A percentile compares a stretch with the other conserved stretches of the same genome.
phyloP scores from a whole-genome alignment of 2,888 invertebrate genomes.

The Strigamia maritima region DNA sequence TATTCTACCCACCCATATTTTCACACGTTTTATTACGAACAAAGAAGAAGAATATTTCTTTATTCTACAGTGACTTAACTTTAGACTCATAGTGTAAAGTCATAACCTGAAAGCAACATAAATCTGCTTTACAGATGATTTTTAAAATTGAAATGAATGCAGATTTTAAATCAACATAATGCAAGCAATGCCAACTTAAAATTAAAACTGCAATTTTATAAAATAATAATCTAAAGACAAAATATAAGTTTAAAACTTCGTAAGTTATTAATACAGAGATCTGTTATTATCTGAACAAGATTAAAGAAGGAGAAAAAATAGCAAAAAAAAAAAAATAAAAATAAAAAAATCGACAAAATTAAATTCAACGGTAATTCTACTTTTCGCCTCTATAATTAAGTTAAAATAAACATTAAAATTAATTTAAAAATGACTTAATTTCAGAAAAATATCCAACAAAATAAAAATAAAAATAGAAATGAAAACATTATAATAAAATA shows the following conservation, averaged over 20 bases:
- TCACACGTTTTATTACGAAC: not conserved
- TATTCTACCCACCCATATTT: not conserved
- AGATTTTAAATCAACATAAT: conserved; percentile 1
- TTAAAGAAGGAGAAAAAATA: no score
- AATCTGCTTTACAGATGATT: not conserved
- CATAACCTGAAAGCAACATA: not conserved
- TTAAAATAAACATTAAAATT: no score
- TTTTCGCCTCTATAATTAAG: no score
- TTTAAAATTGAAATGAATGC: not conserved
- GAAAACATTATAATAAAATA: no score
- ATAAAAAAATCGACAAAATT: no score
- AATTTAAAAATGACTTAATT: no score
- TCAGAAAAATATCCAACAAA: no score
- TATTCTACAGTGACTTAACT: not conserved
- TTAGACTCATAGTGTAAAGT: not conserved
- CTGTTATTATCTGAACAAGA: no score
- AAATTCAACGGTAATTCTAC: no score
- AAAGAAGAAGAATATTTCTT: not conserved
- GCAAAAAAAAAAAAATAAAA: no score
- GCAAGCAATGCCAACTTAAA: not conserved
- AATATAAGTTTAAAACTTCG: not conserved
- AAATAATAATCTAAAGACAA: not conserved
- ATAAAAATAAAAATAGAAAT: no score
- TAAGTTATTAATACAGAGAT: no score
- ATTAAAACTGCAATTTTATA: not conserved